Evolutionary conservation across 2,113 vertebrate species (phyloP).

Genomic region (Ageneiosus marmoratus): DNA sequence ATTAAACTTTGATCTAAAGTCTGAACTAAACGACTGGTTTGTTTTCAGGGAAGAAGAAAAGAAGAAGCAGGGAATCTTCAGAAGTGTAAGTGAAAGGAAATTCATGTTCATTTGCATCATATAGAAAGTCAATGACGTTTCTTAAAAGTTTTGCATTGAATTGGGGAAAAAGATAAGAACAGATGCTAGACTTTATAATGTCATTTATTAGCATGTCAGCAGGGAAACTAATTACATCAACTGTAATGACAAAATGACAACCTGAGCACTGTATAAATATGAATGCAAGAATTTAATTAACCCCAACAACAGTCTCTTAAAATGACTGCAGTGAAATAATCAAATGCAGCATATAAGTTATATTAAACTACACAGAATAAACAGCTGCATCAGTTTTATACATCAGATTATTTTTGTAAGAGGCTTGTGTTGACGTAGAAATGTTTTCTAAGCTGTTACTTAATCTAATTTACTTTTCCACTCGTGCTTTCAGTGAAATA

Average conservation of each 20-base stretch:
- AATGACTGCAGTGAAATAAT: too few species aligned
- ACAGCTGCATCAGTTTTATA: background rate
- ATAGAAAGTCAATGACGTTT: background rate
- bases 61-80: conserved; percentile 9
- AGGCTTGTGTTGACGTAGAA: background rate
- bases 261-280: background rate
- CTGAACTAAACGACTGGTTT: background rate
- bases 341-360: background rate
- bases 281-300: background rate
- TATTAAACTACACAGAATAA: background rate
- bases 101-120: background rate
- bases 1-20: background rate
- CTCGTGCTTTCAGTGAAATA: too few species aligned
- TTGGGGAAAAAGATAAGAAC: too few species aligned
- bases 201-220: background rate
- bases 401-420: background rate
- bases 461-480: background rate
- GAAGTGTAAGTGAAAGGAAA: conserved; percentile 49
- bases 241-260: background rate
- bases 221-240: background rate
- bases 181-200: background rate
- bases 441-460: background rate
- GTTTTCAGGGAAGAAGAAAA: conserved; percentile 45
- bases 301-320: too few species aligned
- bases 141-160: background rate